phyloP scores from a whole-genome alignment of 2,888 invertebrate species.

The Maniola hyperantus region DNA sequence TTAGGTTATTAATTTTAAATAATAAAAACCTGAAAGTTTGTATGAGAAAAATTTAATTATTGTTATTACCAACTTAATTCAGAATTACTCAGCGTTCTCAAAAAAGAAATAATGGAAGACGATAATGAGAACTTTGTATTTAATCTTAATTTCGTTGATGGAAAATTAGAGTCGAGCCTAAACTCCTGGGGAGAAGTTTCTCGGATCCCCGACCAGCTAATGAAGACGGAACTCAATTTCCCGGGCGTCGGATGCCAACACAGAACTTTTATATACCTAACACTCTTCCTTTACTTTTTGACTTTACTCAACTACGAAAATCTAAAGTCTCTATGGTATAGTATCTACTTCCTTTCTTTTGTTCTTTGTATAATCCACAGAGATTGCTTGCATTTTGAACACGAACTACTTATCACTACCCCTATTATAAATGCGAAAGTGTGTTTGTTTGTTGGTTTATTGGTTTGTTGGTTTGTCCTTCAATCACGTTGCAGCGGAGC shows the following conservation, averaged over 20 bases:
- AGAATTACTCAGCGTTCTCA: background rate
- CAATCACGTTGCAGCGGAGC: too few species aligned
- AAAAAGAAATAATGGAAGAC: constrained; percentile 2
- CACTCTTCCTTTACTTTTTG: constrained; percentile 27
- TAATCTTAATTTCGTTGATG: constrained; percentile 20
- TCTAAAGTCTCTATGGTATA: constrained; percentile 5
- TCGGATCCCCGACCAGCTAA: constrained; percentile 18
- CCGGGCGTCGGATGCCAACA: constrained; percentile 36
- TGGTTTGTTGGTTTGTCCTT: too few species aligned
- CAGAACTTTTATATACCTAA: constrained; percentile 38
- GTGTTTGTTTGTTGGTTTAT: too few species aligned
- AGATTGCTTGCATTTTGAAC: background rate
- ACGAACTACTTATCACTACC: too few species aligned
- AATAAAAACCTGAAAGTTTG: too few species aligned
- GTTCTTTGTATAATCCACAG: background rate
- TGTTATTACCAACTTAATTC: too few species aligned
- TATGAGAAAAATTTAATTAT: too few species aligned
- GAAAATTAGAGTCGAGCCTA: constrained; percentile 11
- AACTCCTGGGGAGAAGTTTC: constrained; percentile 18
- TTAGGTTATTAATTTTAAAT: too few species aligned
- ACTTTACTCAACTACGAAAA: constrained; percentile 13
- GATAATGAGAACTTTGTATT: constrained; percentile 13
- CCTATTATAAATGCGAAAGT: too few species aligned
- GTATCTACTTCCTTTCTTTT: background rate
- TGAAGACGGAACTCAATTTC: constrained; percentile 24